These are phyloP conservation scores for Horisme vitalbata DNA, from an alignment of 2,888 invertebrate species.

Conservation along the genomic window DNA sequence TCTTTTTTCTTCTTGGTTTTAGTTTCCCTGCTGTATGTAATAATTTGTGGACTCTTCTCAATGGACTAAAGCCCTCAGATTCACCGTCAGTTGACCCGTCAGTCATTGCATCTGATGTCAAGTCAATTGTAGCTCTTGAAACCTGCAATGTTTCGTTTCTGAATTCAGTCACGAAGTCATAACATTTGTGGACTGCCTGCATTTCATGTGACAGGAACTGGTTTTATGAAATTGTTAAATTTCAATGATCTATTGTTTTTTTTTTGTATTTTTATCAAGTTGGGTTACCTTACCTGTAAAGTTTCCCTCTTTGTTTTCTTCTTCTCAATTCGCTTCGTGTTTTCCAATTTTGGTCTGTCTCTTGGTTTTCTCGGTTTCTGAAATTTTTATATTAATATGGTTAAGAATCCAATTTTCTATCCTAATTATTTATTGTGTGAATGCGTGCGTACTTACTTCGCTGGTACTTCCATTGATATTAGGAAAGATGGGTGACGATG, in stretches of 20 bases:
- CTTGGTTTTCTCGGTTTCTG: conserved; percentile 64
- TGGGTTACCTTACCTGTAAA: conserved; percentile 83
- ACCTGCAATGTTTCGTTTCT: conserved; percentile 75
- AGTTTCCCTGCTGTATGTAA: conserved; percentile 60
- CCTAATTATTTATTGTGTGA: no score
- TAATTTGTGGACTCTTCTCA: conserved; percentile 69
- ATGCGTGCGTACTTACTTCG: conserved; percentile 57
- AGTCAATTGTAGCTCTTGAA: conserved; percentile 82
- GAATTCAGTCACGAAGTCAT: neutral
- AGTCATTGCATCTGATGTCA: conserved; percentile 86
- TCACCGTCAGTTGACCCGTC: conserved; percentile 86
- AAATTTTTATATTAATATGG: conserved; percentile 28
- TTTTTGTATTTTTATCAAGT: no score
- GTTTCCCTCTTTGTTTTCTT: conserved; percentile 80
- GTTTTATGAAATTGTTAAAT: no score
- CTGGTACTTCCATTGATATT: conserved; percentile 58
- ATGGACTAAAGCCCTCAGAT: conserved; percentile 74
- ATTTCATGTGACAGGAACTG: no score
- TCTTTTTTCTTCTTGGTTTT: conserved; percentile 73
- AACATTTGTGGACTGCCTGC: no score
- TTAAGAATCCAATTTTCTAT: no score
- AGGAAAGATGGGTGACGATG: conserved; percentile 86
- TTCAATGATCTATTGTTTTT: no score
- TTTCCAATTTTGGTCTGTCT: conserved; percentile 62
- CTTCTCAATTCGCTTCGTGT: conserved; percentile 69